Percentiles rank a stretch among this genome's conserved stretches.
Conservation (phyloP, 2,113 vertebrate genomes). For the Grammomys dolichurus region DNA sequence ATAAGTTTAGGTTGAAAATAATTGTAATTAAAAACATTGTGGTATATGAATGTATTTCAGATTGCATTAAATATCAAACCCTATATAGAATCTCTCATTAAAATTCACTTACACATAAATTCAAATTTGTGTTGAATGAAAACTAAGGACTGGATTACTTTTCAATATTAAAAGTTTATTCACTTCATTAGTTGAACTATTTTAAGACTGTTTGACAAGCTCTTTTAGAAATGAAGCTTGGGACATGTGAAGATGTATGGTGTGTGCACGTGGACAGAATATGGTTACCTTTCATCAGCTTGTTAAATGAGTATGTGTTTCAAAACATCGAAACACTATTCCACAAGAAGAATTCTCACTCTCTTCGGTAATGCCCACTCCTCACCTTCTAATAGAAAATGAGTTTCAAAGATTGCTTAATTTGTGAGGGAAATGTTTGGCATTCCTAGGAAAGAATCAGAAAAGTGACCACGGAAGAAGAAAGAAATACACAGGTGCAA, state of each 20-base stretch:
- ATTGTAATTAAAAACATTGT: background rate
- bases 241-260: background rate
- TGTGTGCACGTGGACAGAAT: background rate
- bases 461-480: conserved; percentile 20
- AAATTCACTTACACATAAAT: background rate
- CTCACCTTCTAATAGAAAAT: conserved; percentile 18
- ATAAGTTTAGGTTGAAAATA: conserved; percentile 20
- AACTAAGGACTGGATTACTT: conserved; percentile 10
- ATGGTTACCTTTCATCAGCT: background rate
- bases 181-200: background rate
- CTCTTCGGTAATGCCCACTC: background rate
- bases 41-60: conserved; percentile 1
- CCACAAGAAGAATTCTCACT: background rate
- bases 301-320: background rate
- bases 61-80: background rate
- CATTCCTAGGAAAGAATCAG: conserved; percentile 9
- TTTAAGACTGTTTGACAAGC: background rate
- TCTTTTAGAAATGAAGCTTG: background rate
- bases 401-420: background rate
- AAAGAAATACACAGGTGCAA: background rate
- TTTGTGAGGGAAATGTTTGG: background rate
- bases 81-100: background rate
- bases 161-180: conserved; percentile 5
- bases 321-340: conserved; percentile 3
- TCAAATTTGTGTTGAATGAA: background rate